Base-by-base conservation (phyloP, 2,888 invertebrate genomes). In the Brenthis hecate region DNA sequence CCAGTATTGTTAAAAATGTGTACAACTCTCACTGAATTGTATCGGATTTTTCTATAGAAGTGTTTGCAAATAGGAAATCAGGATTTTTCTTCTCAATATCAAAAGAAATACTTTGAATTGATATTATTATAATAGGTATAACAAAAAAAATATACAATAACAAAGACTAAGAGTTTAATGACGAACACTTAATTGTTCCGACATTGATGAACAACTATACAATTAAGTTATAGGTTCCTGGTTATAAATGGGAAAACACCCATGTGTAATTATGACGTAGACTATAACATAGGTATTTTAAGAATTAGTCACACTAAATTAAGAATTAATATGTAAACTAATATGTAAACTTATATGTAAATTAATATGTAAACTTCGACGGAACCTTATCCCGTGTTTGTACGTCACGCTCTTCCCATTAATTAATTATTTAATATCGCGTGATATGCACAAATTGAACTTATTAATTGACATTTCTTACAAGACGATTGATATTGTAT, bases 371-470 rank as follows among this genome's bases (percentile, higher is more conserved):
- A n/a, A 19, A 13, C 16, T 19, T 4, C 13, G 1, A 48, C 28
- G 16, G 23, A 28, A 53, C 16, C 54, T 13, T 36, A 16, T 19
- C 53, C 28, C n/a, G 32, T 54, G 36, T 54, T 53, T 62, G 54
- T 54, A 13, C 2, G 3, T 16, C 16, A 36, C 62, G 19, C 13
- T 50, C 51, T 50, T 60, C 47, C 23, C 48, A 4, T 60, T 28
- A 47, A 43, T 43, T 8, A 11, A 11, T 16, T 53, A 53, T 54
- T 50, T 56, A 36, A 60, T 19, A 66, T 66, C 61, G 66, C 66
- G 66, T 66, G 66, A 61, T 55, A 61, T 48, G 56, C 55, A 47
- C 58, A 36, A 66, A 66, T 66, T 16, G 47, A 58, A 53, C 54
- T 56, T 23, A 65, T 36, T 58, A 57, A 57, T 65, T 65, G 57